phyloP scores from a whole-genome alignment of 1,140 invertebrate genomes.

The Bombus soroeensis region DNA sequence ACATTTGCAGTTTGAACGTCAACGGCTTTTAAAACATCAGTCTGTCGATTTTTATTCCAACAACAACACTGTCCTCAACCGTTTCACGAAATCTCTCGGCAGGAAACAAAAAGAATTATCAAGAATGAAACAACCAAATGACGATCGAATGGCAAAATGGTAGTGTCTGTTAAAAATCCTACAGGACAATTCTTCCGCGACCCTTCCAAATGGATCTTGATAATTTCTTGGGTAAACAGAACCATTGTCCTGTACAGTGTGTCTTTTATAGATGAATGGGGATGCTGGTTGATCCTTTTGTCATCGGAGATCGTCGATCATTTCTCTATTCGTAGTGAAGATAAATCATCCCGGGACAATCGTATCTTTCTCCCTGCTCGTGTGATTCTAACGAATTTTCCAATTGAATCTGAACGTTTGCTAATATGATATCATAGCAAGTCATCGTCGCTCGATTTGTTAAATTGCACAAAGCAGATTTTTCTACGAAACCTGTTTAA shows the following conservation, averaged over 20 bases:
- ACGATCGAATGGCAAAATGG: constrained; percentile 20
- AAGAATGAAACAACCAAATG: constrained; percentile 1
- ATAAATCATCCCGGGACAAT: constrained; percentile 52
- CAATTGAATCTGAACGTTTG: not conserved
- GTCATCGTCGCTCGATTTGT: constrained; percentile 4
- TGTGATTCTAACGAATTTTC: not conserved
- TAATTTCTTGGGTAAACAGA: constrained; percentile 68
- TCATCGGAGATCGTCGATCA: constrained; percentile 44
- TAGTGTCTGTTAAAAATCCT: not conserved
- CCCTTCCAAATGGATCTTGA: constrained; percentile 34
- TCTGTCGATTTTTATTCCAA: not conserved
- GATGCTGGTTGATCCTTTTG: constrained; percentile 23
- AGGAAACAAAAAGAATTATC: not conserved
- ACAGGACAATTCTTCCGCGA: not conserved
- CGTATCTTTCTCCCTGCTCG: not conserved
- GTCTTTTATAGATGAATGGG: constrained; percentile 30
- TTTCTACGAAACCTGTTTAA: not conserved
- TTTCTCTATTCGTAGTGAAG: not conserved
- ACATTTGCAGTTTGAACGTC: not conserved
- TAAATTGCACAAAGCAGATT: not conserved
- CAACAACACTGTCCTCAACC: not conserved
- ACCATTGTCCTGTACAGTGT: constrained; percentile 35
- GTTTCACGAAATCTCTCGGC: not conserved
- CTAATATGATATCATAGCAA: not conserved
- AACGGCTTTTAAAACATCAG: not conserved